phyloP scores from a whole-genome alignment of 2,888 invertebrate genomes.

The Conomelus anceps region DNA sequence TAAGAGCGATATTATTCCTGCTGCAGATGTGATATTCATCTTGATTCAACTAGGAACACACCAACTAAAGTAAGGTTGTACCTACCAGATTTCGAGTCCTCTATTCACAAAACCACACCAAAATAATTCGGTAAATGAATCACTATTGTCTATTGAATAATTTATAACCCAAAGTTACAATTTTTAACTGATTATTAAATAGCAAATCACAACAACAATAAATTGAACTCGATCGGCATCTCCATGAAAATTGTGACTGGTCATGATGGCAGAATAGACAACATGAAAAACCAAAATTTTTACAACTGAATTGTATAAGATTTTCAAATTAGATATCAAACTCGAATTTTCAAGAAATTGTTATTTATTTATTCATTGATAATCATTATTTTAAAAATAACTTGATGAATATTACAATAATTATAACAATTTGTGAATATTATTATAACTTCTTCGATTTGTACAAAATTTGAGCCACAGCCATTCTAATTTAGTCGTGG shows the following conservation, averaged over 20 bases:
- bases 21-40: conserved; percentile 39
- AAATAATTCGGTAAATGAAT: not conserved
- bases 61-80: not conserved
- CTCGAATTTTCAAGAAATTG: no score
- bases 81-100: not conserved
- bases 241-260: not conserved
- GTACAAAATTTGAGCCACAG: no score
- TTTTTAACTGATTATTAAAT: not conserved
- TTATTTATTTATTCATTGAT: no score
- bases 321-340: no score
- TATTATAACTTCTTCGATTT: no score
- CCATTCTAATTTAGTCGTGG: no score
- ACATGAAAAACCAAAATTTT: not conserved
- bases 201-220: not conserved
- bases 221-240: not conserved
- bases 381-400: no score
- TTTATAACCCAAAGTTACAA: not conserved
- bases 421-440: no score
- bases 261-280: not conserved
- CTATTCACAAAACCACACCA: not conserved
- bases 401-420: no score
- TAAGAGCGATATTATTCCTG: conserved; percentile 90
- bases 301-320: no score
- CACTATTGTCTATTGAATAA: not conserved
- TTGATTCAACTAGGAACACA: not conserved